phyloP scores from a whole-genome alignment of 2,888 invertebrate species.

The Drosophila demipolita region DNA sequence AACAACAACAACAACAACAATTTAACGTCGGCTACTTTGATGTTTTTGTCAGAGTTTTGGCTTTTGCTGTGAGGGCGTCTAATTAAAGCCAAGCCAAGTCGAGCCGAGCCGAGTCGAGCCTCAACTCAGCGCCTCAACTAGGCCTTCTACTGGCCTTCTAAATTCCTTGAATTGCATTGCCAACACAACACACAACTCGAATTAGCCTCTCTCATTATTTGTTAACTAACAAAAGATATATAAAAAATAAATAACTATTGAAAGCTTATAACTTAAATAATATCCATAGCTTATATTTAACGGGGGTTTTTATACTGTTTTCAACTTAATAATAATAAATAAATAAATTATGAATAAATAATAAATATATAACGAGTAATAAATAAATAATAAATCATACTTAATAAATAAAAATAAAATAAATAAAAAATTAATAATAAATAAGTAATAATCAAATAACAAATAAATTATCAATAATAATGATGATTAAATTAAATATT shows the following conservation, averaged over 20 bases:
- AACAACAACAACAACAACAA: conserved; percentile 29
- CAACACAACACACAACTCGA: conserved; percentile 11
- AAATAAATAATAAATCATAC: too few relatives aligned
- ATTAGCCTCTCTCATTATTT: conserved; percentile 20
- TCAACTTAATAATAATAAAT: neutral
- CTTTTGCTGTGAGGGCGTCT: conserved; percentile 59
- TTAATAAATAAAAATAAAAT: too few relatives aligned
- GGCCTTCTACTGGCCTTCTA: conserved; percentile 53
- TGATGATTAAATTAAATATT: too few relatives aligned
- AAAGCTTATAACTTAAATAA: neutral
- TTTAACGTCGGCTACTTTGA: conserved; percentile 59
- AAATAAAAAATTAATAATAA: too few relatives aligned
- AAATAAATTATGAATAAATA: neutral
- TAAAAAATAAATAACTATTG: too few relatives aligned
- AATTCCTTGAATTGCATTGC: conserved; percentile 49
- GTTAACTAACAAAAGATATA: conserved; percentile 13
- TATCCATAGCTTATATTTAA: neutral
- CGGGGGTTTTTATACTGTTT: neutral
- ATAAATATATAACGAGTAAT: too few relatives aligned
- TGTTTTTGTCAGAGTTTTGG: conserved; percentile 45
- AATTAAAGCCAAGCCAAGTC: conserved; percentile 59
- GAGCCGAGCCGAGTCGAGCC: conserved; percentile 44
- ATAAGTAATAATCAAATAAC: too few relatives aligned
- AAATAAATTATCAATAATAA: too few relatives aligned
- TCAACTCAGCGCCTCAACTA: conserved; percentile 62